These are phyloP conservation scores for Lampropteryx suffumata DNA, from an alignment of 2,888 invertebrate genomes.

Conservation along the genomic window DNA sequence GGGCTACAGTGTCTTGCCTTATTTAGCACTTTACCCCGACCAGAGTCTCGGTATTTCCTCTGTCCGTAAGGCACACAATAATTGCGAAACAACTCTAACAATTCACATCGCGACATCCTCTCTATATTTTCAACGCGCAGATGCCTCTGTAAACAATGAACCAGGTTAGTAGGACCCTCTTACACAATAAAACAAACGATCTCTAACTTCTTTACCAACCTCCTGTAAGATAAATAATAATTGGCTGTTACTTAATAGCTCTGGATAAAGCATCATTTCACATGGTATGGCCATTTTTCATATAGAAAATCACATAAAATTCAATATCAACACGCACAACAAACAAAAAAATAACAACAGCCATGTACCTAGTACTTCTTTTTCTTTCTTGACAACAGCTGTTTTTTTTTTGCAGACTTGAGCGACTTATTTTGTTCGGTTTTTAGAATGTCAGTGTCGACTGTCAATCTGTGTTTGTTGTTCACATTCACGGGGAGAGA, in stretches of 20 bases:
- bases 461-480: too few relatives aligned
- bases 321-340: too few relatives aligned
- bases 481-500: too few relatives aligned
- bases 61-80: conserved; percentile 76
- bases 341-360: too few relatives aligned
- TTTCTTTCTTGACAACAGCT: too few relatives aligned
- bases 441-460: too few relatives aligned
- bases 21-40: conserved; percentile 65
- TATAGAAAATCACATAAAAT: too few relatives aligned
- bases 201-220: conserved; percentile 47
- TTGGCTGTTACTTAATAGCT: conserved; percentile 68
- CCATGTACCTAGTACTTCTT: too few relatives aligned
- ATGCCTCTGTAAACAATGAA: conserved; percentile 61
- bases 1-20: conserved; percentile 58
- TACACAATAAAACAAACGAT: background rate
- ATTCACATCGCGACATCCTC: conserved; percentile 58
- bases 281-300: conserved; percentile 59
- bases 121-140: conserved; percentile 57
- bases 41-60: conserved; percentile 68
- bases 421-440: too few relatives aligned
- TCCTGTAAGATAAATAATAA: conserved; percentile 65
- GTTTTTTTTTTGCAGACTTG: too few relatives aligned
- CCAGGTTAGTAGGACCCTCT: conserved; percentile 13
- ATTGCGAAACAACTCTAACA: conserved; percentile 68
- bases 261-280: conserved; percentile 75